These are phyloP conservation scores for Torymus texanus DNA, from an alignment of 2,888 invertebrate species.

Conservation along the genomic window DNA sequence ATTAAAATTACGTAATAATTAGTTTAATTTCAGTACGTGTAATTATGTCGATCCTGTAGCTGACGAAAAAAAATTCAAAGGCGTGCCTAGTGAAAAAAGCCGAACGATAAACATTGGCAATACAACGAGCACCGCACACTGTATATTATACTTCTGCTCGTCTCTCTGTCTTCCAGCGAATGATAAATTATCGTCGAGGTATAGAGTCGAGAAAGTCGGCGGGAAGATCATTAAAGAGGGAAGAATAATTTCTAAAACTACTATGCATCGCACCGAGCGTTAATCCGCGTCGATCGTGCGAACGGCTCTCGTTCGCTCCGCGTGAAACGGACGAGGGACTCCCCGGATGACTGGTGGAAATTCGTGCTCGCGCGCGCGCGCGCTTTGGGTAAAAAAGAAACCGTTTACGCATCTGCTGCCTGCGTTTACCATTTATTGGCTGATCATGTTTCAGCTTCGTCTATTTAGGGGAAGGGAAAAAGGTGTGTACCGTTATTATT, in stretches of 20 bases:
- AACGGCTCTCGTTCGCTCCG: conserved; percentile 53
- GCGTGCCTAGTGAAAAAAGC: not conserved
- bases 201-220: conserved; percentile 51
- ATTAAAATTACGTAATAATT: too few species aligned
- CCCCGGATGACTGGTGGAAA: conserved; percentile 53
- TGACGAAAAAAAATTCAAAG: not conserved
- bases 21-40: too few species aligned
- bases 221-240: conserved; percentile 54
- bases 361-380: conserved; percentile 1
- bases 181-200: conserved; percentile 33
- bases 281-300: conserved; percentile 57
- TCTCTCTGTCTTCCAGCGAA: not conserved
- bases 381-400: conserved; percentile 16
- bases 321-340: conserved; percentile 62
- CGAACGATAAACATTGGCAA: conserved; percentile 28
- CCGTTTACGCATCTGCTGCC: conserved; percentile 52
- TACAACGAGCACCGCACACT: not conserved
- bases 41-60: too few species aligned
- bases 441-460: conserved; percentile 24
- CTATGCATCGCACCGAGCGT: conserved; percentile 48
- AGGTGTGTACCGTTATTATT: not conserved
- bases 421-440: conserved; percentile 39
- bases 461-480: not conserved
- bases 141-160: too few species aligned
- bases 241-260: conserved; percentile 56